Evolutionary conservation across 1,140 invertebrate genomes (phyloP).

Genomic region (Sitodiplosis mosellana): DNA sequence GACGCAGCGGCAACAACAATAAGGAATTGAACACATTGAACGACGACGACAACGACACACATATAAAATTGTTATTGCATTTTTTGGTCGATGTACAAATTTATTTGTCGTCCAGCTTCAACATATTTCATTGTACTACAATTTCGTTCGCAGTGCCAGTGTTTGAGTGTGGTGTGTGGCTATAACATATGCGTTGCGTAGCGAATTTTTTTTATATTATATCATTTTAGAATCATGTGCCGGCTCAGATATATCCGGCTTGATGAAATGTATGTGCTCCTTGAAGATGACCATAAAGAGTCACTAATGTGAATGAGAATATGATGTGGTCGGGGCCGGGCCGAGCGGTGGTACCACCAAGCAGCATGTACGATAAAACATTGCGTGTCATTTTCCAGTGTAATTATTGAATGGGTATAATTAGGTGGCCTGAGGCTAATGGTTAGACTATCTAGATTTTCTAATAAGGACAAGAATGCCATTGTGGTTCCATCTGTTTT

Average conservation of each 20-base stretch:
- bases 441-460: too few relatives aligned
- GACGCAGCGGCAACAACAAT: too few relatives aligned
- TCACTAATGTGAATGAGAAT: not conserved
- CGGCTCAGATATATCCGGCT: too few relatives aligned
- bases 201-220: not conserved
- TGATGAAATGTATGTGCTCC: too few relatives aligned
- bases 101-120: not conserved
- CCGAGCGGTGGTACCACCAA: too few relatives aligned
- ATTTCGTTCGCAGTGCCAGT: not conserved
- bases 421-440: too few relatives aligned
- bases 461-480: too few relatives aligned
- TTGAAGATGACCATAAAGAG: not conserved
- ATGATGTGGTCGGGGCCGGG: too few relatives aligned
- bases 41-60: too few relatives aligned
- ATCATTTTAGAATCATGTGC: not conserved
- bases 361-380: not conserved
- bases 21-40: too few relatives aligned
- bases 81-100: not conserved
- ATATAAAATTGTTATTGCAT: too few relatives aligned
- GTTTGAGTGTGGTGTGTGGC: not conserved
- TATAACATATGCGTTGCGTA: not conserved
- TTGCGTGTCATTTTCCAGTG: not conserved
- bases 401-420: not conserved
- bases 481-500: too few relatives aligned
- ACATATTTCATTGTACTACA: not conserved